Conservation (phyloP, 37 sponge, comb jelly and placozoan species). For the Theonella swinhoei region DNA sequence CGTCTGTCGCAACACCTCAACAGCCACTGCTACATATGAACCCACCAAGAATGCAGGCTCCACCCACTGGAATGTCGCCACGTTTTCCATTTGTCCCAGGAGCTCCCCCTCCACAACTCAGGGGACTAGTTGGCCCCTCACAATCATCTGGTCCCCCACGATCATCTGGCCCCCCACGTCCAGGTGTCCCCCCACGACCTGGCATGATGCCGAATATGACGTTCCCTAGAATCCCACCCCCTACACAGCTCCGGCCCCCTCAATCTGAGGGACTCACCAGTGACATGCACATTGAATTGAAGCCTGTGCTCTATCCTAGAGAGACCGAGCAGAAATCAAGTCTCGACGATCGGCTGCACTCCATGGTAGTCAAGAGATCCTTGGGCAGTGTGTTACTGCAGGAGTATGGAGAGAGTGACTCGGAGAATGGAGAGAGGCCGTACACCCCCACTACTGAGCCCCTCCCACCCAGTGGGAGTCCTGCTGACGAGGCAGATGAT, state of each 20-base stretch:
- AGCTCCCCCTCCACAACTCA: neutral
- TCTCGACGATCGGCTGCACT: conserved; percentile 40
- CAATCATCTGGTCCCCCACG: too few species aligned
- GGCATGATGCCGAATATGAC: too few species aligned
- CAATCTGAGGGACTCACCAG: too few species aligned
- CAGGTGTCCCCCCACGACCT: neutral
- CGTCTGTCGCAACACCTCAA: neutral
- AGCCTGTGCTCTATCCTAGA: too few species aligned
- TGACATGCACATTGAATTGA: too few species aligned
- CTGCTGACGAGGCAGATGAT: conserved; percentile 7
- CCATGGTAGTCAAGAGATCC: conserved; percentile 4
- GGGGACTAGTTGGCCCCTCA: too few species aligned
- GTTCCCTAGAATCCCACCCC: too few species aligned
- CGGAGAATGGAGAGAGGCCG: conserved; percentile 13
- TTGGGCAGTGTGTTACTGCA: conserved; percentile 3
- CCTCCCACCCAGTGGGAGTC: neutral
- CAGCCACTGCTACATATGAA: neutral
- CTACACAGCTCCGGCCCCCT: too few species aligned
- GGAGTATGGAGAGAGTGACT: conserved; percentile 8
- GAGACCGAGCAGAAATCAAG: neutral
- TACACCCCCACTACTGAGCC: conserved; percentile 34
- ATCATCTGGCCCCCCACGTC: neutral
- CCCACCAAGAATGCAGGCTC: neutral
- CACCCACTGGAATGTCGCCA: neutral
- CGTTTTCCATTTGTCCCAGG: neutral